Evolutionary conservation across 2,888 invertebrate genomes (phyloP), one percentile per base, ranked within the genome.

Genomic region (Hermaeophaga mercurialis): DNA sequence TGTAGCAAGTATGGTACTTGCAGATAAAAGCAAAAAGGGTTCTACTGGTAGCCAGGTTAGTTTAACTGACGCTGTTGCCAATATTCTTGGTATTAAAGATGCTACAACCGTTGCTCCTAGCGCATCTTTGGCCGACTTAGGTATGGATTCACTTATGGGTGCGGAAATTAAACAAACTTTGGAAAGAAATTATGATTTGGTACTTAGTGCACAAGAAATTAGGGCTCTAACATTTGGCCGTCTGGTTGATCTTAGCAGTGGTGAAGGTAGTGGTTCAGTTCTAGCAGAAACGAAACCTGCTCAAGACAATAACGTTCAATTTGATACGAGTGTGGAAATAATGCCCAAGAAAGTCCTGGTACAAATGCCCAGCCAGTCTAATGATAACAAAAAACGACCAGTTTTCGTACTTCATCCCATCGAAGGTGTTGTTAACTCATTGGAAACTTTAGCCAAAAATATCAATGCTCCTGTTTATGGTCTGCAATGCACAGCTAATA

Each of bases 111-210:
- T 96, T 22, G 86, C 91, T 59, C 82, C 85, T 34, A 83, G 84
- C 19, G 85, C 90, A 3, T 90, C 89, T 34, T 80, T 99, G 41
- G 94, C 94, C 19, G 98, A 99, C 77, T 84, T 99, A 33, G 98
- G 98, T 59, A 93, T 99, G 88, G 98, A 99, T 76, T 97, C 97
- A 1, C 80, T 99, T 65, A 98, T 98, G 98, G 96, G 96, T 39
- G 96, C 98, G 1, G 99, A 99, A 82, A 95, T 99, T 73, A 97
- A 97, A 77, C 96, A 96, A 79, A 92, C 93, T 0, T 80, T 97
- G 49, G 96, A 96, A 77, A 84, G 96, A 54, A 92, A 91, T 72
- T 96, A 90, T 79, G 96, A 98, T 77, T 80, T 97, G 56, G 88
- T 92, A 15, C 81, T 98, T 59, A 89, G 91, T 60, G 91, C 95